phyloP scores from a whole-genome alignment of 2,113 vertebrate genomes.

The Artemisiospiza belli region DNA sequence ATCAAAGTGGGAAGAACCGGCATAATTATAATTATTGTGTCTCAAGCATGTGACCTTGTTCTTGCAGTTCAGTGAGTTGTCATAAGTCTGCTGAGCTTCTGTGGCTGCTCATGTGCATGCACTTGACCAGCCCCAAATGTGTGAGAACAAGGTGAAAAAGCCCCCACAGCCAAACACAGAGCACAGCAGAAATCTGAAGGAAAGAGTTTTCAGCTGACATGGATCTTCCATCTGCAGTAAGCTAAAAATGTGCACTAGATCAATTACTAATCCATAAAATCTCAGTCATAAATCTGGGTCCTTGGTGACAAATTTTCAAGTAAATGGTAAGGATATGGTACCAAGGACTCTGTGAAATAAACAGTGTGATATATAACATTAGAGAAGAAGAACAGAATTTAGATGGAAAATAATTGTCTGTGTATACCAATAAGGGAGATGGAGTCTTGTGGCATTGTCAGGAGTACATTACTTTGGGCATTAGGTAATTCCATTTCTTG shows the following conservation, averaged over 20 bases:
- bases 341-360: background rate
- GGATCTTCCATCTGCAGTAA: background rate
- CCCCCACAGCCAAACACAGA: background rate
- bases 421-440: background rate
- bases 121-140: background rate
- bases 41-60: background rate
- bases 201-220: background rate
- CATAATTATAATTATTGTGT: background rate
- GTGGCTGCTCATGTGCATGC: background rate
- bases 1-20: background rate
- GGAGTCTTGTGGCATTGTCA: background rate
- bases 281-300: background rate
- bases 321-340: background rate
- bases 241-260: conserved; percentile 8
- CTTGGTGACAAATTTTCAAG: background rate
- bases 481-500: conserved; percentile 23
- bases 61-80: background rate
- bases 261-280: background rate
- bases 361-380: background rate
- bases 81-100: background rate
- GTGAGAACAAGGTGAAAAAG: background rate
- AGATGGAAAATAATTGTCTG: background rate
- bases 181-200: background rate
- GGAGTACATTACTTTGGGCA: background rate
- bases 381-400: background rate